Evolutionary conservation across 2,113 vertebrate genomes (phyloP), one percentile per base, ranked within the genome.

Genomic region (Aegotheles bennettii): DNA sequence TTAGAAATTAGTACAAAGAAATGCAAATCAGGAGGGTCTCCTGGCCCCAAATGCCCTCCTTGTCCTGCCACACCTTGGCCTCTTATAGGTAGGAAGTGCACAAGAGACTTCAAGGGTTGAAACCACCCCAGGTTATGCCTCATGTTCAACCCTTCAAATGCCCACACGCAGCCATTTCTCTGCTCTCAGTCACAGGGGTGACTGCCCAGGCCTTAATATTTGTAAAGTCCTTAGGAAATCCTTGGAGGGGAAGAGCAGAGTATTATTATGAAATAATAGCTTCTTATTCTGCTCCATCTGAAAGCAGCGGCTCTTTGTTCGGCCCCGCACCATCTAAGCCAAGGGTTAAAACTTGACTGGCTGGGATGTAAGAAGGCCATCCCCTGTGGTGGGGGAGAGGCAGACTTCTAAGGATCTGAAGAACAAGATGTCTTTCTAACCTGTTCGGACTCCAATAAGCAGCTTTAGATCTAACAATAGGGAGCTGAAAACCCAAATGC

Each of bases 381-480:
- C 80, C 92, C 81, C 61, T 9, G 3, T 4, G 1, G 67, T 60
- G 56, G 76, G 90, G 71, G 77, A 89, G 18, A 95, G 57, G 64
- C 89, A 76, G 71, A 84, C 77, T 92, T 92, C 57, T 67, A 78
- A 90, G 57, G 87, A 90, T 77, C 93, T 88, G 92, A 75, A 68
- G 85, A 95, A 94, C 92, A 83, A 88, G 95, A 93, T 93, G 95
- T 83, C 90, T 94, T 97, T 96, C 94, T 51, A 90, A 90, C 88
- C 78, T 57, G 79, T 89, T 90, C 1, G 20, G 84, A 94, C 89
- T 94, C 87, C 85, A 94, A 43, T 92, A 97, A 97, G 87, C 89
- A 94, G 94, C 94, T 97, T 97, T 96, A 74, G 64, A 75, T 89
- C 45, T 76, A 96, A 97, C 93, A 96, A 96, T 96, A 95, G 94